phyloP scores from a whole-genome alignment of 2,888 invertebrate genomes.

The Autographa gamma region DNA sequence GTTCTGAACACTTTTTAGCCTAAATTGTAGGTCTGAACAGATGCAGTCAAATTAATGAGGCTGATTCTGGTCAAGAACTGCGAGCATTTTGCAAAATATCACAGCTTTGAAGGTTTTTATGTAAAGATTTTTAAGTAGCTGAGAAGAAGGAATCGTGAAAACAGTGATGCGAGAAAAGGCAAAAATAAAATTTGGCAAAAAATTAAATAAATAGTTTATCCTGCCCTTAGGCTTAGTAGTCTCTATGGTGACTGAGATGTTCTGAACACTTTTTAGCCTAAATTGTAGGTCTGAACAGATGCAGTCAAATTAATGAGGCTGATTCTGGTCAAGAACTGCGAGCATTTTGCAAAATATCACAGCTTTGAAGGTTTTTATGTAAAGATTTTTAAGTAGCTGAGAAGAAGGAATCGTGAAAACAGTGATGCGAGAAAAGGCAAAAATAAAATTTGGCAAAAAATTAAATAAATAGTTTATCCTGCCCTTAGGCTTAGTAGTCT shows the following conservation, averaged over 20 bases:
- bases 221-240: not conserved
- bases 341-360: not conserved
- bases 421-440: not conserved
- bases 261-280: too few species aligned
- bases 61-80: not conserved
- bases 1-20: too few species aligned
- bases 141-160: not conserved
- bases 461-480: not conserved
- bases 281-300: too few species aligned
- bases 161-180: not conserved
- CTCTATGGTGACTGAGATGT: too few species aligned
- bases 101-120: constrained; percentile 5
- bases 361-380: not conserved
- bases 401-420: not conserved
- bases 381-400: not conserved
- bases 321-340: not conserved
- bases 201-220: not conserved
- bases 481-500: not conserved
- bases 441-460: constrained; percentile 21
- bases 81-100: not conserved
- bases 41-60: too few species aligned
- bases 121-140: not conserved
- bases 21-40: too few species aligned
- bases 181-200: not conserved
- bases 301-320: too few species aligned